phyloP scores from a whole-genome alignment of 2,113 vertebrate genomes.

The Tyrannus savana region DNA sequence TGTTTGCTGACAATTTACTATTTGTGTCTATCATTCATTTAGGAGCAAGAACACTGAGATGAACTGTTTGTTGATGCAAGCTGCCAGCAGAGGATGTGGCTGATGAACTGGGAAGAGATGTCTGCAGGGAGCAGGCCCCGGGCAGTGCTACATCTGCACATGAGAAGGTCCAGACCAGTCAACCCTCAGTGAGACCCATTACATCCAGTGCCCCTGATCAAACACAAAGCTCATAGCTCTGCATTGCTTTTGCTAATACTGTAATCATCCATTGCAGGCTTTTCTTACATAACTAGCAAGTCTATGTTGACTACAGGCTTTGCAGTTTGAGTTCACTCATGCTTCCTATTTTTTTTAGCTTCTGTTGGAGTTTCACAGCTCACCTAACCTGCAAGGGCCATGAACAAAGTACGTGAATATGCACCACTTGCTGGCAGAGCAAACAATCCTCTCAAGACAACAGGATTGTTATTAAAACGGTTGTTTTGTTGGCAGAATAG shows the following conservation, averaged over 20 bases:
- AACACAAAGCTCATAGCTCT: neutral
- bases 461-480: neutral
- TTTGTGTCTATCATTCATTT: neutral
- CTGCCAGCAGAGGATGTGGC: neutral
- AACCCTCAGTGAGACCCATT: neutral
- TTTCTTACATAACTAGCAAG: neutral
- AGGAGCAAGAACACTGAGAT: neutral
- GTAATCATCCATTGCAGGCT: neutral
- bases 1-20: neutral
- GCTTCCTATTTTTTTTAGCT: neutral
- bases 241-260: neutral
- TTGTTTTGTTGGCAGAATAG: conserved; percentile 2
- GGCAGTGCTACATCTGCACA: neutral
- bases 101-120: neutral
- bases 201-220: neutral
- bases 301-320: neutral
- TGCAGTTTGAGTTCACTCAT: neutral
- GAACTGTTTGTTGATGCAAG: neutral
- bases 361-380: neutral
- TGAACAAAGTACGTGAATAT: neutral
- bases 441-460: neutral
- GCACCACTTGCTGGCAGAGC: neutral
- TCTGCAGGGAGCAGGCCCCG: neutral
- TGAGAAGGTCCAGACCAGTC: accelerated
- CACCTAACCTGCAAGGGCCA: neutral